A percentile compares a stretch with the other conserved stretches of the same genome.
Conservation (phyloP, 2,888 invertebrate genomes). For the Hemicrepidius hirtus region DNA sequence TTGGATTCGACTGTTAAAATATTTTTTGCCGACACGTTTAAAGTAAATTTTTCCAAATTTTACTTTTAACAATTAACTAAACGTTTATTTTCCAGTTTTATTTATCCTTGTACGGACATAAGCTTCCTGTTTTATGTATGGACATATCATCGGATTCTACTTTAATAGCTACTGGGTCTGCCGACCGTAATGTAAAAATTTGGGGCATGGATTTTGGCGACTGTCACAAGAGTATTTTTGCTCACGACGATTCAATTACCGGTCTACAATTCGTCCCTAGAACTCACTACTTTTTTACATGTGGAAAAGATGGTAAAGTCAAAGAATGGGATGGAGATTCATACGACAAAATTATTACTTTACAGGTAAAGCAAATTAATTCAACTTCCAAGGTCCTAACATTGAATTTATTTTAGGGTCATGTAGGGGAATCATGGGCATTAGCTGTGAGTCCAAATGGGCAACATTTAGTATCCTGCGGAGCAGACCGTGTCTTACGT, state of each 20-base stretch:
- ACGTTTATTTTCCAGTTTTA: constrained; percentile 81
- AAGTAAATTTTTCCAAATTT: constrained; percentile 75
- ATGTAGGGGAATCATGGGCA: constrained; percentile 86
- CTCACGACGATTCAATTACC: constrained; percentile 96
- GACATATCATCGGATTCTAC: constrained; percentile 93
- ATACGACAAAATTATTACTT: constrained; percentile 91
- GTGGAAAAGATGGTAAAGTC: constrained; percentile 94
- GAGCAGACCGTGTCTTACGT: constrained; percentile 91
- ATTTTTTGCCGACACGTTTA: constrained; percentile 95
- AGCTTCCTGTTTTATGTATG: constrained; percentile 93
- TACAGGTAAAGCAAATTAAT: constrained; percentile 87
- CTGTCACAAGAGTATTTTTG: constrained; percentile 95
- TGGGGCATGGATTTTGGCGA: constrained; percentile 99
- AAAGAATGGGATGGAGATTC: constrained; percentile 98
- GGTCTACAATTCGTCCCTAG: constrained; percentile 90
- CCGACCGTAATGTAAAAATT: constrained; percentile 96
- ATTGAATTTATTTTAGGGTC: constrained; percentile 77
- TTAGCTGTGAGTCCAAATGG: constrained; percentile 89
- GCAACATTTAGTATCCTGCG: constrained; percentile 84
- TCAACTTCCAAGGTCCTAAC: neutral
- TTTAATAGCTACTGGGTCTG: constrained; percentile 94
- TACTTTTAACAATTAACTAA: neutral
- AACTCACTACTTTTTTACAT: constrained; percentile 95
- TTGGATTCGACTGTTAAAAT: constrained; percentile 96
- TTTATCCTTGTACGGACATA: constrained; percentile 96